phyloP scores from a whole-genome alignment of 2,797 vertebrate species.

The Acanthurus lineatus region DNA sequence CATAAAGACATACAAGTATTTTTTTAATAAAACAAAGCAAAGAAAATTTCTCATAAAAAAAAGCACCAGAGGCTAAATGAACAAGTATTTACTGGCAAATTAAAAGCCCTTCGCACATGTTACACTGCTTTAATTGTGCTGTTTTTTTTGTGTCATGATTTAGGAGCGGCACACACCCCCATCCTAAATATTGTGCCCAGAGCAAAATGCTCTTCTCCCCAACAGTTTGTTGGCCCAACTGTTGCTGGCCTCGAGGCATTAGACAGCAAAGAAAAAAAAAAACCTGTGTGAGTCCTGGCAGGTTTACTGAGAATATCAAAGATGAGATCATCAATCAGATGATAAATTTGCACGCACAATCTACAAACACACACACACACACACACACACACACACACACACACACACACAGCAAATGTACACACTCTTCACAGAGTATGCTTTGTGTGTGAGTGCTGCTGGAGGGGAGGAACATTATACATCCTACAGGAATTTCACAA shows the following conservation, averaged over 20 bases:
- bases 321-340: neutral
- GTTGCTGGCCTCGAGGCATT: slow-evolving; percentile 4
- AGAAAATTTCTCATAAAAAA: neutral
- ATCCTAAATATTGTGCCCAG: slow-evolving; percentile 8
- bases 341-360: neutral
- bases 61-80: neutral
- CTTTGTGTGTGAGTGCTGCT: slow-evolving; percentile 2
- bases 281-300: neutral
- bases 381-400: slow-evolving; percentile 4
- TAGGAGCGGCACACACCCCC: slow-evolving; percentile 19
- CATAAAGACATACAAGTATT: neutral
- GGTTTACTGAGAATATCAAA: slow-evolving; percentile 13
- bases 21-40: neutral
- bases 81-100: neutral
- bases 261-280: neutral
- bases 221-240: slow-evolving; percentile 18
- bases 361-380: slow-evolving; percentile 10
- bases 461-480: slow-evolving; percentile 9
- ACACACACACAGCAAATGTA: slow-evolving; percentile 9
- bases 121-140: neutral
- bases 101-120: neutral
- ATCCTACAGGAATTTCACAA: slow-evolving; percentile 34
- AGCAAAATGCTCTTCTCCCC: slow-evolving; percentile 31
- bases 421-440: neutral
- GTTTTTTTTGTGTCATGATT: slow-evolving; percentile 16